A percentile compares a stretch with the other conserved stretches of the same genome.
phyloP scores from a whole-genome alignment of 2,888 invertebrate species.

The Papilio gigon region DNA sequence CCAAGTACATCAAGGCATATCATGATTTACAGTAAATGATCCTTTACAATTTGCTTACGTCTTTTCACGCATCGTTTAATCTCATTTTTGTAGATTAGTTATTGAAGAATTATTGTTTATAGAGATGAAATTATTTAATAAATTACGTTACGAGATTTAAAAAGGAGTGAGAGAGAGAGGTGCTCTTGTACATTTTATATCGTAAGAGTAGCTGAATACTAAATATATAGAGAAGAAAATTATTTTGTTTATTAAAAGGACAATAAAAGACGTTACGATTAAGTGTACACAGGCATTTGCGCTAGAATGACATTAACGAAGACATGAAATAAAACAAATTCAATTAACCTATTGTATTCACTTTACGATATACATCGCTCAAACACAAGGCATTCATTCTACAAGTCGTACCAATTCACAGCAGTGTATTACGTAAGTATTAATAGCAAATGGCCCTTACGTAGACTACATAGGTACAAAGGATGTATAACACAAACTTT shows the following conservation, averaged over 20 bases:
- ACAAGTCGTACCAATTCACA: background rate
- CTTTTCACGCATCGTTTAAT: background rate
- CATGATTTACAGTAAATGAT: background rate
- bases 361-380: background rate
- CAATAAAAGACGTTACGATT: background rate
- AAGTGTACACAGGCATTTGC: too few relatives aligned
- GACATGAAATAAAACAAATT: conserved; percentile 2
- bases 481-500: conserved; percentile 12
- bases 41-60: background rate
- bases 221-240: too few relatives aligned
- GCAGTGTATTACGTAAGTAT: conserved; percentile 13
- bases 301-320: background rate
- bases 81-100: background rate
- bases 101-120: background rate
- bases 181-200: too few relatives aligned
- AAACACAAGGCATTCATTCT: background rate
- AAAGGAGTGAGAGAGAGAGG: too few relatives aligned
- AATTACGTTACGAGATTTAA: too few relatives aligned
- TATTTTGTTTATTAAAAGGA: background rate
- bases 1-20: background rate
- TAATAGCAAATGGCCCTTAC: conserved; percentile 2
- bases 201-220: background rate
- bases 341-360: conserved; percentile 3
- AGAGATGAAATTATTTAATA: background rate
- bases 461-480: conserved; percentile 12